phyloP scores from a whole-genome alignment of 2,888 invertebrate species.

The Xestia sexstrigata region DNA sequence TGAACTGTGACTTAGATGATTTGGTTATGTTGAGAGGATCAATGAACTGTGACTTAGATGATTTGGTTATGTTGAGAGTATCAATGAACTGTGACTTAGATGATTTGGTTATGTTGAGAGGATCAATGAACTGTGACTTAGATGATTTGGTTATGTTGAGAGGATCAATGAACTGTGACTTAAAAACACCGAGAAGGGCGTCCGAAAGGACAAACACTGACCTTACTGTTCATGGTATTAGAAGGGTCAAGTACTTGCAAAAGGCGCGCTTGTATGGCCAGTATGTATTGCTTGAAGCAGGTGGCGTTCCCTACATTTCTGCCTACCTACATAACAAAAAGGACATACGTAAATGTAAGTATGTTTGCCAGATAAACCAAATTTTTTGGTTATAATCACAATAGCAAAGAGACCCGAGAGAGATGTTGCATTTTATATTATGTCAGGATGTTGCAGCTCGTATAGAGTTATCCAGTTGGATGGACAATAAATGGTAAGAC shows the following conservation, averaged over 20 bases:
- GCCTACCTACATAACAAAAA: background rate
- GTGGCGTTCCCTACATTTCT: background rate
- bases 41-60: background rate
- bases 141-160: background rate
- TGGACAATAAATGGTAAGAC: conserved; percentile 43
- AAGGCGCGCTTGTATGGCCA: too few relatives aligned
- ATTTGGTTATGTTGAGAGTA: too few relatives aligned
- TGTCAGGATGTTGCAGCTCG: background rate
- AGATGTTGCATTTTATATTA: conserved; percentile 13
- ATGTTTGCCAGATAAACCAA: background rate
- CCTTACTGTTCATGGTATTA: background rate
- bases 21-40: too few relatives aligned
- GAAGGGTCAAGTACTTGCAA: background rate
- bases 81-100: background rate
- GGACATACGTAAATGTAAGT: background rate
- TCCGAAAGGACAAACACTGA: background rate
- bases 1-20: background rate
- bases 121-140: too few relatives aligned
- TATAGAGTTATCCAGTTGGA: conserved; percentile 30
- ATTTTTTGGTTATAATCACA: background rate
- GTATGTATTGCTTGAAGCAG: background rate
- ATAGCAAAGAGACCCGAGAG: background rate
- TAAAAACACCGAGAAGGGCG: background rate
- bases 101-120: background rate
- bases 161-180: background rate